Conservation (phyloP, 2,113 vertebrate species). For the Notechis scutatus region DNA sequence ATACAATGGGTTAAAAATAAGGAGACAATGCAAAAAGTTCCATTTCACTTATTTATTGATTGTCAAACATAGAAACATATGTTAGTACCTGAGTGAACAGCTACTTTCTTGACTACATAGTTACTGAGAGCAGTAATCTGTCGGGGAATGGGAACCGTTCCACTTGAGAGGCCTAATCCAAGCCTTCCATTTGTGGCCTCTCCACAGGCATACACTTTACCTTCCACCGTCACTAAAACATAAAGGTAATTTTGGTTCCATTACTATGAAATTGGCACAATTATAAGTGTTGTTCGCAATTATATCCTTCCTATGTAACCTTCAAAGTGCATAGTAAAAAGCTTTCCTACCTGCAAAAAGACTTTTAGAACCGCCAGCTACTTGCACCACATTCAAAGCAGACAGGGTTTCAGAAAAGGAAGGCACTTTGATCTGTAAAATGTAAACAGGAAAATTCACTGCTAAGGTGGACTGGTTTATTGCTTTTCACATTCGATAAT, state of each 20-base stretch:
- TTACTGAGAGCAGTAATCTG: conserved; percentile 95
- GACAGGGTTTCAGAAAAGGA: conserved; percentile 97
- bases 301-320: background rate
- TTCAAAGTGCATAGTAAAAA: background rate
- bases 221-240: conserved; percentile 90
- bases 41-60: rapidly evolving
- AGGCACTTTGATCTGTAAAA: conserved; percentile 84
- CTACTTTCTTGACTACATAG: conserved; percentile 98
- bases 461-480: background rate
- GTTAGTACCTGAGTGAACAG: conserved; percentile 88
- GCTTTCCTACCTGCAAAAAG: conserved; percentile 87
- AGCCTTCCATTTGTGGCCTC: conserved; percentile 95
- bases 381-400: conserved; percentile 94
- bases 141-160: conserved; percentile 93
- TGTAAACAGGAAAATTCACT: background rate
- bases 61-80: rapidly evolving
- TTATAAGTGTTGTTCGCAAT: background rate
- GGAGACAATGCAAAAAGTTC: background rate
- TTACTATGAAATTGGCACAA: background rate
- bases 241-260: conserved; percentile 7
- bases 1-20: background rate
- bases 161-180: conserved; percentile 91
- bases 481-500: background rate
- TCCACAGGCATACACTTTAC: conserved; percentile 95
- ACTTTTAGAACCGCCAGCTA: conserved; percentile 97